Conservation (phyloP, 2,797 vertebrate genomes). For the Anguilla obscura region DNA sequence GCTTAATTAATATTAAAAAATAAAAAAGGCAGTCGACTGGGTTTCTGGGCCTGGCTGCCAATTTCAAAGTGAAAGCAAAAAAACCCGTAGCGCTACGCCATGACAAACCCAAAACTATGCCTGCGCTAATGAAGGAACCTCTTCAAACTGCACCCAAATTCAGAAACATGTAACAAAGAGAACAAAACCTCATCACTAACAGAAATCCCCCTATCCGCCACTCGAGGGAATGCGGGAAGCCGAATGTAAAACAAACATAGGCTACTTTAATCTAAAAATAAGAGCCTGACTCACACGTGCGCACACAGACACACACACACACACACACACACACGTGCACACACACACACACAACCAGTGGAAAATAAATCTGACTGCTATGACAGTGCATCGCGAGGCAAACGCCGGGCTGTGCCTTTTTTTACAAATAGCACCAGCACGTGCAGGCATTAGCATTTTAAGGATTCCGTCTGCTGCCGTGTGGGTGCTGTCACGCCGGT, state of each 20-base stretch:
- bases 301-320: not conserved
- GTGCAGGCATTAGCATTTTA: conserved; percentile 56
- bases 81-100: not conserved
- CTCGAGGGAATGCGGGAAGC: not conserved
- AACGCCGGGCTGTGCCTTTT: not conserved
- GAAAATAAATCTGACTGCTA: not conserved
- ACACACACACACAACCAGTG: not conserved
- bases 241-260: not conserved
- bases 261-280: conserved; percentile 17
- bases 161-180: not conserved
- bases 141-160: not conserved
- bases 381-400: not conserved
- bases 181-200: not conserved
- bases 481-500: conserved; percentile 26
- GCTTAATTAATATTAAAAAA: not conserved
- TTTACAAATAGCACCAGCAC: conserved; percentile 9
- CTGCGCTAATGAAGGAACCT: not conserved
- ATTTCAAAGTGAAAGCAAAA: not conserved
- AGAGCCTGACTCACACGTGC: not conserved
- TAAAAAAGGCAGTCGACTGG: not conserved
- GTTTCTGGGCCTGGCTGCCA: not conserved
- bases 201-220: not conserved
- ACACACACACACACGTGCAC: not conserved
- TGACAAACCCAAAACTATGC: not conserved
- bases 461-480: conserved; percentile 42